Evolutionary conservation across 2,797 vertebrate genomes (phyloP).

Genomic region (Hafferia zeledoni): DNA sequence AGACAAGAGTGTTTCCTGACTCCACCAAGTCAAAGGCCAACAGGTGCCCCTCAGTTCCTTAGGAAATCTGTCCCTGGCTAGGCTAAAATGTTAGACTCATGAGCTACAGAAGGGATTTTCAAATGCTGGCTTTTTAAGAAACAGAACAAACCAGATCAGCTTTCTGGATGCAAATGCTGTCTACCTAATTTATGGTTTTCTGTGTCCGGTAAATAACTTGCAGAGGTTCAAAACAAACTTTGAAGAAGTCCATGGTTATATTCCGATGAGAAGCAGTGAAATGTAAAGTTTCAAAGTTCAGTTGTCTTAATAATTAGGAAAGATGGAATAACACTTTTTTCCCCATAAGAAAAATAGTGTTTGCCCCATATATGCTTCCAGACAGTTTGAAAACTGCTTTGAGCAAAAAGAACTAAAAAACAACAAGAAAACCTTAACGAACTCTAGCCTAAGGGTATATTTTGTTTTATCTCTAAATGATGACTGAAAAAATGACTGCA

Average conservation of each 20-base stretch:
- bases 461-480: slow-evolving; percentile 43
- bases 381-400: not conserved
- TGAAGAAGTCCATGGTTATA: not conserved
- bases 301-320: not conserved
- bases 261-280: not conserved
- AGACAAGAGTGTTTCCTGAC: not conserved
- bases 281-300: slow-evolving; percentile 17
- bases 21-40: slow-evolving; percentile 23
- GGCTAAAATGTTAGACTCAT: not conserved
- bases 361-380: not conserved
- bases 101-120: slow-evolving; percentile 11
- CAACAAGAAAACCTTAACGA: accelerated
- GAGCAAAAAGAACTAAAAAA: not conserved
- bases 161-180: slow-evolving; percentile 21
- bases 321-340: not conserved
- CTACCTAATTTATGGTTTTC: slow-evolving; percentile 18
- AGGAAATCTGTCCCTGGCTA: not conserved
- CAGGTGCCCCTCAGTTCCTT: slow-evolving; percentile 42
- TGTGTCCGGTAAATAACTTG: not conserved
- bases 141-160: slow-evolving; percentile 14
- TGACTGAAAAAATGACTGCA: not conserved
- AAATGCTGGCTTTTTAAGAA: slow-evolving; percentile 7
- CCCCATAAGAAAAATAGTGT: not conserved
- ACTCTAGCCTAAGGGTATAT: slow-evolving; percentile 1
- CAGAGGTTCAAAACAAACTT: slow-evolving; percentile 36